phyloP scores from a whole-genome alignment of 1,140 invertebrate species.

The Brachionus sp. region DNA sequence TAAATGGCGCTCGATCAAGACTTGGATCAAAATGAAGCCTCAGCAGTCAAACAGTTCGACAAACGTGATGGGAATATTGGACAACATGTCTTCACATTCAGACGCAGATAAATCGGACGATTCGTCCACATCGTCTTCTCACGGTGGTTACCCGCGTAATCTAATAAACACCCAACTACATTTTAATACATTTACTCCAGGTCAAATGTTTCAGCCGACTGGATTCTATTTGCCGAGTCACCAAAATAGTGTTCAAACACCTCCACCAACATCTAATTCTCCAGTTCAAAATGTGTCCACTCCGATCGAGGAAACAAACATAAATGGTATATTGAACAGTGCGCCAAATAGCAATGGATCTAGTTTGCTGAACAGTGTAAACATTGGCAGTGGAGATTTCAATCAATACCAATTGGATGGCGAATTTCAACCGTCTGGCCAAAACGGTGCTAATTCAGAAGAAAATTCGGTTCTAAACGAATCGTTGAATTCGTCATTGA shows the following conservation, averaged over 20 bases:
- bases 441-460: slow-evolving; percentile 36
- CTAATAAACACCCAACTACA: background rate
- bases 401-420: slow-evolving; percentile 45
- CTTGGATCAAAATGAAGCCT: slow-evolving; percentile 46
- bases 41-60: slow-evolving; percentile 20
- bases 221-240: background rate
- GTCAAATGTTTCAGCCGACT: slow-evolving; percentile 16
- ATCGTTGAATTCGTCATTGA: background rate
- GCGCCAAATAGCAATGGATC: slow-evolving; percentile 8
- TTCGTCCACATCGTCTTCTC: slow-evolving; percentile 22
- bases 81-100: slow-evolving; percentile 21
- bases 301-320: slow-evolving; percentile 25
- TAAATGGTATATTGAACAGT: slow-evolving; percentile 15
- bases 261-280: slow-evolving; percentile 6
- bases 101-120: slow-evolving; percentile 41
- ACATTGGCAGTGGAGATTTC: slow-evolving; percentile 36
- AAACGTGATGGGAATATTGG: slow-evolving; percentile 20
- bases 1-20: slow-evolving; percentile 46
- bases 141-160: background rate
- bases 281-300: slow-evolving; percentile 31
- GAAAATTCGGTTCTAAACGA: slow-evolving; percentile 13
- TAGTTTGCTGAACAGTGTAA: background rate
- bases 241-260: background rate
- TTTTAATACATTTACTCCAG: background rate
- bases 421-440: background rate